Base-by-base conservation (phyloP, 2,797 vertebrate genomes). In the Acestrorhynchus altus region DNA sequence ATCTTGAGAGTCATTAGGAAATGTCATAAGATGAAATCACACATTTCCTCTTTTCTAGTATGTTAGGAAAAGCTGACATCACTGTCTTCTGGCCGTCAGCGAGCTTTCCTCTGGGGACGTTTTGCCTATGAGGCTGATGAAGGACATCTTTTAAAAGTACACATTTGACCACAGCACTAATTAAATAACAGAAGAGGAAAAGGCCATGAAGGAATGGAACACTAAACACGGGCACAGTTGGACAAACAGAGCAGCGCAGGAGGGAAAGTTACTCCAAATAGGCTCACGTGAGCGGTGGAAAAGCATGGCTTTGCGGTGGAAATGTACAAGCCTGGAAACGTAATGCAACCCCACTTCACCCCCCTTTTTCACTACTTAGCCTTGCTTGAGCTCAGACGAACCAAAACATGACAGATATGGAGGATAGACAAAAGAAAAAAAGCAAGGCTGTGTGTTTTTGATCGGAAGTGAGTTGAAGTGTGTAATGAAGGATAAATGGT, bases 181-280 rank as follows among this genome's bases (percentile, higher is more conserved):
- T 72, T 74, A 73, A 83, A 74, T 54, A 64, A 76, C 59, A 74
- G 68, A 68, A 65, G 63, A 44, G 75, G 64, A 80, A 76, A 72
- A 35, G 22, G 42, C 39, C 42, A 72, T 83, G 80, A 84, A 75
- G 78, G 47, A 84, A 87, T 81, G 84, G 82, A 87, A 83, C 76
- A 83, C 74, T 76, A 81, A 85, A 83, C 81, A 80, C 22, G 67
- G 57, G 42, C 20, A 71, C 59, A 64, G 74, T 70, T 77, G 68
- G 54, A 79, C 63, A 81, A 83, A 84, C 78, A 81, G 22, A 75
- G 54, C 42, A 52, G 39, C 12, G n/a, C 26, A 76, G 66, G 35
- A 69, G 74, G 80, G 73, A 83, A 83, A 86, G 78, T 72, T 80
- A 82, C 83, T 82, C 40, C 49, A 69, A 87, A 83, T 73, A 80